These are phyloP conservation scores for Dryomyza anilis DNA, from an alignment of 2,888 invertebrate genomes.

Conservation along the genomic window DNA sequence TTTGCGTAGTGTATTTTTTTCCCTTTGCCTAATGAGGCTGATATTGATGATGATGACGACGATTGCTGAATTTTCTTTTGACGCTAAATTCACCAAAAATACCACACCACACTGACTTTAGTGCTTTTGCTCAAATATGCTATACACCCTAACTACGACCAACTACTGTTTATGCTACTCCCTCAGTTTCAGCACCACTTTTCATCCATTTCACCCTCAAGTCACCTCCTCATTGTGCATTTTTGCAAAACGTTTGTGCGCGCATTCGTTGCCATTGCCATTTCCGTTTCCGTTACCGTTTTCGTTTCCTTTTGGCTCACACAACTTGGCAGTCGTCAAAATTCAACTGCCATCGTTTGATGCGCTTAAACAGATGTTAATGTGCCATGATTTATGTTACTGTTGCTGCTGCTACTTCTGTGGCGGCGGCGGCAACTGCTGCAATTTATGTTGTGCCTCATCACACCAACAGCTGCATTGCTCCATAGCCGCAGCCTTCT, in stretches of 20 bases:
- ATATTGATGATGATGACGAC: too few relatives aligned
- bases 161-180: too few relatives aligned
- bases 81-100: too few relatives aligned
- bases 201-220: neutral
- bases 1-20: too few relatives aligned
- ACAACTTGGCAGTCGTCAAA: neutral
- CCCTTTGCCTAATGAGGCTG: too few relatives aligned
- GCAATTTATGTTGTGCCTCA: neutral
- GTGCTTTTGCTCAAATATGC: too few relatives aligned
- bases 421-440: neutral
- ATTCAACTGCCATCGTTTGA: slow-evolving; percentile 31
- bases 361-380: slow-evolving; percentile 38
- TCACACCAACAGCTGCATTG: neutral
- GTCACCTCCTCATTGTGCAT: neutral
- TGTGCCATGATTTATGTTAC: slow-evolving; percentile 37
- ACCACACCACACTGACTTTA: too few relatives aligned
- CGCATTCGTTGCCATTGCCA: slow-evolving; percentile 10
- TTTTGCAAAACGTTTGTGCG: neutral
- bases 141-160: too few relatives aligned
- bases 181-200: neutral
- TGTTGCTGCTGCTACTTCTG: neutral
- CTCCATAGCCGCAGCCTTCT: neutral
- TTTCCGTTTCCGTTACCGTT: slow-evolving; percentile 11
- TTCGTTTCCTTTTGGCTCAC: neutral
- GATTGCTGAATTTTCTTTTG: too few relatives aligned